Evolutionary conservation across 1,140 invertebrate species (phyloP), one percentile per base, ranked within the genome.

Genomic region (Heliconius melpomene): DNA sequence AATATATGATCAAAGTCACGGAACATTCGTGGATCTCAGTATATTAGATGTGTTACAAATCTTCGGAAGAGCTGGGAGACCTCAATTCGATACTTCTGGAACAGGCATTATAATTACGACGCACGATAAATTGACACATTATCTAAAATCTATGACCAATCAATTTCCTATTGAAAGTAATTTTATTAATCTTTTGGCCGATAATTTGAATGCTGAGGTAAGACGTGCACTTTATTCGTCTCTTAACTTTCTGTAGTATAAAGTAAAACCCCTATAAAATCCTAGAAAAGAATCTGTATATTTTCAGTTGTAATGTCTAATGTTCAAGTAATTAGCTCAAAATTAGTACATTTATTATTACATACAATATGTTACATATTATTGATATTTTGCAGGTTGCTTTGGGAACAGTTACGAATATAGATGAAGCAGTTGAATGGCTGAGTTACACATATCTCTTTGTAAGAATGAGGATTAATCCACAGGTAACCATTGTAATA

Each of bases 41-140:
- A 99, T 99, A 86, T 94, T 99, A 57, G 99, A 99, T 94, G 99
- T 99, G 11, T 95, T 99, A 79, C 99, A 99, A 96, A 99, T 99
- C 82, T 99, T 99, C 95, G 99, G 99, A 77, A 96, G 99, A 72
- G 99, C 99, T 29, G 99, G 99, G 57, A 96, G 98, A 86, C 99
- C 99, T 0, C 98, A 99, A 89, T 98, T 97, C 89, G 98, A 98
- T 89, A 97, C 95, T 18, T 98, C 97, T 18, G 98, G 99, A 26
- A 97, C 99, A 78, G 99, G 98, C 26, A 98, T 98, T 7, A 99
- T 99, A 72, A 99, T 99, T 36, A 99, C 99, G 0, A 95, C 96
- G 1, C 98, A 99, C 89, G 97, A 98, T 82, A 99, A 99, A 94
- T 95, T 99, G 38, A 96, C 97, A 2, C 98, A 99, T 91, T 99